Conservation (phyloP, 2,797 vertebrate species). For the Dicrostonyx torquatus region DNA sequence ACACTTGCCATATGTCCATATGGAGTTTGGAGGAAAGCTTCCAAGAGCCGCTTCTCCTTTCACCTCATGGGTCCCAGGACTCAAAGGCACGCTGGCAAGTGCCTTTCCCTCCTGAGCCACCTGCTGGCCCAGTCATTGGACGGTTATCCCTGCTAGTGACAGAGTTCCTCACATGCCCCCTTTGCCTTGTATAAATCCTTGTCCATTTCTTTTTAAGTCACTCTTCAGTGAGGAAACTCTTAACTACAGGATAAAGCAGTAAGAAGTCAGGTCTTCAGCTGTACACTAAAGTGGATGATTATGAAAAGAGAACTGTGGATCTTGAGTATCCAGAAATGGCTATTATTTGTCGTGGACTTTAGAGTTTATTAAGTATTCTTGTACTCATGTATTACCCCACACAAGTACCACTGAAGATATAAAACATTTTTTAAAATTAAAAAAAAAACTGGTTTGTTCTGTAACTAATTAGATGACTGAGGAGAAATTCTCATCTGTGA, state of each 20-base stretch:
- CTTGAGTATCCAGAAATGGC: not conserved
- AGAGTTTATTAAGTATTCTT: not conserved
- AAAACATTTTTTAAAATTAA: not conserved
- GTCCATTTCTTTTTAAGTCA: not conserved
- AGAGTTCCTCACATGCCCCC: not conserved
- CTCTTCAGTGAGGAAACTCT: not conserved
- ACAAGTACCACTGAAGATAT: not conserved
- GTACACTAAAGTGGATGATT: not conserved
- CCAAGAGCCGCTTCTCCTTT: not conserved
- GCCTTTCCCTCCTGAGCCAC: not conserved
- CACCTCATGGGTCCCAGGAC: not conserved
- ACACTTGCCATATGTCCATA: not conserved
- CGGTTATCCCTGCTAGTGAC: not conserved
- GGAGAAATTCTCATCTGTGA: not conserved
- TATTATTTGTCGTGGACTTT: conserved; percentile 6
- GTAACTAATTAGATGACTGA: not conserved
- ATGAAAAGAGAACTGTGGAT: not conserved
- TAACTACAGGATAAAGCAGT: not conserved
- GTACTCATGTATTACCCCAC: not conserved
- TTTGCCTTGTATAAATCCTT: not conserved
- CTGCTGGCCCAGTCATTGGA: not conserved
- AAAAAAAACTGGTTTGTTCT: not conserved
- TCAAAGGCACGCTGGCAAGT: too few relatives aligned
- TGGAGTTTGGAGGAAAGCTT: not conserved
- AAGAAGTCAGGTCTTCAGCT: not conserved